These are phyloP conservation scores for Oriolus oriolus DNA, from an alignment of 2,113 vertebrate species.

Conservation along the genomic window DNA sequence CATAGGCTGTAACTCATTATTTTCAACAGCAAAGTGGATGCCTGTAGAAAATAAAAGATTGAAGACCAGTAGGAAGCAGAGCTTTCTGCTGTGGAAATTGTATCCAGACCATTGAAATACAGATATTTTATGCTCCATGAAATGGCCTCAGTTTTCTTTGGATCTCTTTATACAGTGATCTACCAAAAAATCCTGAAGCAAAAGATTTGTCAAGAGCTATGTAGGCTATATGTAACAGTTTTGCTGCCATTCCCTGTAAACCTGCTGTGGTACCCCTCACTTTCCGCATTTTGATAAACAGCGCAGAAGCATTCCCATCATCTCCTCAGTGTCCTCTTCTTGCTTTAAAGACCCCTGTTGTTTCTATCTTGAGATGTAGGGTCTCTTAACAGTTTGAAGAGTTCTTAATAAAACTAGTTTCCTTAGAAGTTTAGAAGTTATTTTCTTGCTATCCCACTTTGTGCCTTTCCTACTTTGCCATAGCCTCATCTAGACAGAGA, in stretches of 20 bases:
- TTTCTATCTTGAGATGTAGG: neutral
- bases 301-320: neutral
- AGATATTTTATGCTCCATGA: neutral
- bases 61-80: neutral
- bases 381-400: neutral
- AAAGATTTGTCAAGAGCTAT: neutral
- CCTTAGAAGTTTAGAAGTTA: neutral
- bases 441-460: neutral
- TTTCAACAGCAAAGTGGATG: neutral
- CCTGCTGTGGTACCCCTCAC: neutral
- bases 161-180: neutral
- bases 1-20: neutral
- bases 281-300: neutral
- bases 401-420: neutral
- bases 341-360: neutral
- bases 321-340: neutral
- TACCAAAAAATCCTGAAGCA: neutral
- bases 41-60: neutral
- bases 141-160: neutral
- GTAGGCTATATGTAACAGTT: neutral
- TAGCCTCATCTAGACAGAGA: neutral
- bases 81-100: neutral
- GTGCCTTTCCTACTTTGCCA: neutral
- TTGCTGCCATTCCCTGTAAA: neutral
- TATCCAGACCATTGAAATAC: neutral